Percentiles rank a stretch among this genome's conserved stretches.
Conservation (phyloP, 2,888 invertebrate genomes). For the Drosophila cognata region DNA sequence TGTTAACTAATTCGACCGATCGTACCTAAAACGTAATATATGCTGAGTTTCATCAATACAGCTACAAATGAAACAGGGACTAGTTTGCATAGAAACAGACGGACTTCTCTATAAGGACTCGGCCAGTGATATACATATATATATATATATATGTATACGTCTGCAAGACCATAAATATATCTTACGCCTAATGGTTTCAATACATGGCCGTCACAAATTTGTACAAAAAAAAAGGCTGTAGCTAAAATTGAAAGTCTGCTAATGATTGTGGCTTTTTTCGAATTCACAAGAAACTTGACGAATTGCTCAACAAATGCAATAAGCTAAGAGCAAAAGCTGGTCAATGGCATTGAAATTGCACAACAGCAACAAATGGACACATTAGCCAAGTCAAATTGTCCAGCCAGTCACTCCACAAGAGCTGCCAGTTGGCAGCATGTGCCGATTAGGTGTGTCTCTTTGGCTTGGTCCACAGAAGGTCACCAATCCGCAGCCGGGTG, state of each 20-base stretch:
- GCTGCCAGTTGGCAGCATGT: slow-evolving; percentile 23
- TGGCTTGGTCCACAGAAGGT: slow-evolving; percentile 46
- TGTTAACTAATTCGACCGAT: neutral
- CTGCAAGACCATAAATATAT: neutral
- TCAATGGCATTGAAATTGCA: slow-evolving; percentile 71
- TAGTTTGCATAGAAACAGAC: neutral
- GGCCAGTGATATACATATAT: neutral
- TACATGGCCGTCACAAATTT: slow-evolving; percentile 2
- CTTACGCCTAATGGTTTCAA: slow-evolving; percentile 10
- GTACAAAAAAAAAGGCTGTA: slow-evolving; percentile 4
- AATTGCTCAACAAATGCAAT: slow-evolving; percentile 52
- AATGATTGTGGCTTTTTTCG: slow-evolving; percentile 36
- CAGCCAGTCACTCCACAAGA: slow-evolving; percentile 32
- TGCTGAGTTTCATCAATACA: neutral
- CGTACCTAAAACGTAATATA: neutral
- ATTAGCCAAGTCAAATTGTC: slow-evolving; percentile 51
- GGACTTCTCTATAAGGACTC: neutral
- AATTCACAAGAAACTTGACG: slow-evolving; percentile 35
- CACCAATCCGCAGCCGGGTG: slow-evolving; percentile 5
- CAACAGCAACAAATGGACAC: slow-evolving; percentile 51
- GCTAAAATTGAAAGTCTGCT: slow-evolving; percentile 14
- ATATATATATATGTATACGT: neutral
- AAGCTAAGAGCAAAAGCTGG: slow-evolving; percentile 41
- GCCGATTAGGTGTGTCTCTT: slow-evolving; percentile 48
- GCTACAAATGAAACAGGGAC: neutral